Evolutionary conservation across 2,797 vertebrate genomes (phyloP).

Genomic region (Coregonus sp.): DNA sequence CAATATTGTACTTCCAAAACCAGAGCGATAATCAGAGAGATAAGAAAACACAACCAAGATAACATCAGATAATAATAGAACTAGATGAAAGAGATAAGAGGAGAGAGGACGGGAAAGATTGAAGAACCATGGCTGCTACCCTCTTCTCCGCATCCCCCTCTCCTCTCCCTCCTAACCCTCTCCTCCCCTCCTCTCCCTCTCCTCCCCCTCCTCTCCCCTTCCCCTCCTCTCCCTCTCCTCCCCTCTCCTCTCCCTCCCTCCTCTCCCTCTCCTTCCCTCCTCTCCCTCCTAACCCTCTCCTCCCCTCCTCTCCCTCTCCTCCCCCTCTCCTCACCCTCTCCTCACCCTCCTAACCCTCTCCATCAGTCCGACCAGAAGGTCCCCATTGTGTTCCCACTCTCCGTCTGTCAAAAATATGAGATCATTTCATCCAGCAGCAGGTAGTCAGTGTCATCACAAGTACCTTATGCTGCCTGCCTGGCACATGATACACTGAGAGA

Average conservation of each 20-base stretch:
- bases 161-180: not conserved
- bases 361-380: not conserved
- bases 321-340: too few relatives aligned
- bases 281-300: too few relatives aligned
- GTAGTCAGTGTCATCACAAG: not conserved
- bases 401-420: conserved; percentile 2
- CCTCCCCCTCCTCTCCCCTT: too few relatives aligned
- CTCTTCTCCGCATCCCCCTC: too few relatives aligned
- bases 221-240: too few relatives aligned
- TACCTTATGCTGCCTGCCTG: not conserved
- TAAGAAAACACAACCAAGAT: not conserved
- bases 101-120: not conserved
- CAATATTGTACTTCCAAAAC: not conserved
- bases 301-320: too few relatives aligned
- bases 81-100: not conserved
- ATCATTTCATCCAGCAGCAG: not conserved
- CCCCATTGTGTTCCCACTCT: not conserved
- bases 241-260: too few relatives aligned
- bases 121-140: not conserved
- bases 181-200: not conserved
- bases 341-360: too few relatives aligned
- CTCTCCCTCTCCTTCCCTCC: too few relatives aligned
- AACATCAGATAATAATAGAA: not conserved
- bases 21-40: not conserved
- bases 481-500: conserved; percentile 8